Conservation (phyloP, 2,113 vertebrate species). For the Cinclus mexicanus region DNA sequence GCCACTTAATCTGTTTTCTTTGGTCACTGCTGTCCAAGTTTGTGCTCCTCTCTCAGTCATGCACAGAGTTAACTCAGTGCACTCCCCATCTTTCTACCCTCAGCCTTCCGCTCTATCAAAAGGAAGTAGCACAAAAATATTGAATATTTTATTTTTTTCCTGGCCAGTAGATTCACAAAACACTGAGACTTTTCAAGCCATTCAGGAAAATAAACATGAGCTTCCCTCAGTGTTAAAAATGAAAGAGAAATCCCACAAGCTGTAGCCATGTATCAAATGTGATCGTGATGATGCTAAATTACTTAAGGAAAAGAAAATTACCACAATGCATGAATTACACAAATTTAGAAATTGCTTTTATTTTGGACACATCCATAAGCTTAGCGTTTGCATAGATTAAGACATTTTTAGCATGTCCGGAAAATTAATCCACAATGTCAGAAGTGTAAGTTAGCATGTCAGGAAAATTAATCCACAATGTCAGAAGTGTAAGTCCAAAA, state of each 20-base stretch:
- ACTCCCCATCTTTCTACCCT: not conserved
- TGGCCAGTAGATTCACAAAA: not conserved
- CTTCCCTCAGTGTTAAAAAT: not conserved
- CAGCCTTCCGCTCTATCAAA: rapidly evolving
- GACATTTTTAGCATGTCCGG: not conserved
- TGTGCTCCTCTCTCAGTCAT: not conserved
- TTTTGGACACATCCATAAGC: not conserved
- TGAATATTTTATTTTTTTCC: not conserved
- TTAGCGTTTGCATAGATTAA: not conserved
- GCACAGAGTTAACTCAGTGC: not conserved
- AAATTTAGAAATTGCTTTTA: not conserved
- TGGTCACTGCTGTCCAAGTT: not conserved
- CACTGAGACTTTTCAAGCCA: not conserved
- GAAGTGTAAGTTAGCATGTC: not conserved
- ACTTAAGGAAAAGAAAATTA: not conserved
- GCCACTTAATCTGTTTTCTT: conserved; percentile 1
- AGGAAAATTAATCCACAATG: not conserved
- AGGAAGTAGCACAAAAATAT: not conserved
- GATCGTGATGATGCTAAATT: not conserved
- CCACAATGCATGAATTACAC: not conserved
- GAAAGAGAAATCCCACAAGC: not conserved
- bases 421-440: not conserved
- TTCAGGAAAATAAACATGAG: not conserved
- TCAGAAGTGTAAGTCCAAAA: not conserved
- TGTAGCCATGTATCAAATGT: not conserved